Percentiles rank a stretch among this genome's conserved stretches.
These are phyloP conservation scores for Drosophila nr. perissopoda DNA, from an alignment of 2,888 invertebrate genomes.

Conservation along the genomic window DNA sequence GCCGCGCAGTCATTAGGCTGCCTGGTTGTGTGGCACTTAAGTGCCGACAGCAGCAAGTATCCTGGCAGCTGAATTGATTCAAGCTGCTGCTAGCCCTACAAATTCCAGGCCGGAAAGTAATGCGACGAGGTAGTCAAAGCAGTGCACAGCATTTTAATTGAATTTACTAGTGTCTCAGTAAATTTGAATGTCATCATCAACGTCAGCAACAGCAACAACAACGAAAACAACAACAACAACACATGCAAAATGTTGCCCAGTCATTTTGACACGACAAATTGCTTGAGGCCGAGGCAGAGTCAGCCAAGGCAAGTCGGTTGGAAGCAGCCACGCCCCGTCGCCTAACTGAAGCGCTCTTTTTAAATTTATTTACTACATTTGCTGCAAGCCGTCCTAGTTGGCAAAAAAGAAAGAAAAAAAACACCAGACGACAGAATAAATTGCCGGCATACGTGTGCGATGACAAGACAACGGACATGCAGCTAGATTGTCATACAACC, in stretches of 20 bases:
- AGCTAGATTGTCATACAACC: constrained; percentile 31
- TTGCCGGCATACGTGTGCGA: constrained; percentile 75
- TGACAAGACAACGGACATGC: constrained; percentile 60
- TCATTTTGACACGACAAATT: constrained; percentile 60
- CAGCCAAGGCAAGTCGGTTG: not conserved
- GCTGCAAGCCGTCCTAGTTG: constrained; percentile 32
- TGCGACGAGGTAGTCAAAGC: constrained; percentile 34
- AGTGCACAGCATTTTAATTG: constrained; percentile 72
- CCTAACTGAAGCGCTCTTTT: constrained; percentile 57
- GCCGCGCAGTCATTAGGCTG: constrained; percentile 51
- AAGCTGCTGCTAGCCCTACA: constrained; percentile 16
- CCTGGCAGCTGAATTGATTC: constrained; percentile 48
- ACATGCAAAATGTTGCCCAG: constrained; percentile 55
- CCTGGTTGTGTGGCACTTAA: constrained; percentile 43
- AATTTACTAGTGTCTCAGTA: constrained; percentile 73
- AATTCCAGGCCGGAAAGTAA: constrained; percentile 46
- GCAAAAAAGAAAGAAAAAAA: constrained; percentile 24
- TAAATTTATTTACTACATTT: constrained; percentile 73
- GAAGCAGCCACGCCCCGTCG: constrained; percentile 38
- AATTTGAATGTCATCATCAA: constrained; percentile 73
- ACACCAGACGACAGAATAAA: constrained; percentile 68
- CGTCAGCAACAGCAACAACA: constrained; percentile 8
- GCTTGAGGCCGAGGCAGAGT: constrained; percentile 44
- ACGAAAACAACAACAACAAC: constrained; percentile 1
- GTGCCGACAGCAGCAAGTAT: constrained; percentile 36